Conservation (phyloP, 2,888 invertebrate genomes). For the Watsonalla binaria region DNA sequence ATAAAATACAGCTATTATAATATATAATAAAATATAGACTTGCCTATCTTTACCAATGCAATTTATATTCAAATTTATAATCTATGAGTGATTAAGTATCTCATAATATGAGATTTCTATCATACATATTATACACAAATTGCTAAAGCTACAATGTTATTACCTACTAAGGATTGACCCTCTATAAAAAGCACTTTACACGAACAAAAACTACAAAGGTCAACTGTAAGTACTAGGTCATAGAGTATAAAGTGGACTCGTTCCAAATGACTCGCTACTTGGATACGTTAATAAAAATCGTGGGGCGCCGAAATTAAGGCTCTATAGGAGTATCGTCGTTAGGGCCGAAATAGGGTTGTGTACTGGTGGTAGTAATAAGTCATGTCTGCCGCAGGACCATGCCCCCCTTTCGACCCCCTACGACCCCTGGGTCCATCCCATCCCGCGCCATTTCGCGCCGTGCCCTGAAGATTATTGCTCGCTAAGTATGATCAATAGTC, state of each 20-base stretch:
- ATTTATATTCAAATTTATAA: too few species aligned
- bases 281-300: conserved; percentile 74
- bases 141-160: too few species aligned
- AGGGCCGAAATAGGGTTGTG: conserved; percentile 76
- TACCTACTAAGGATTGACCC: too few species aligned
- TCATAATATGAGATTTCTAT: too few species aligned
- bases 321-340: conserved; percentile 70
- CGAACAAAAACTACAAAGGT: background rate
- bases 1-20: too few species aligned
- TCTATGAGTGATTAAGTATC: too few species aligned
- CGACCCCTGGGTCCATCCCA: conserved; percentile 28
- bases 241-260: conserved; percentile 46
- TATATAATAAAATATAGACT: too few species aligned
- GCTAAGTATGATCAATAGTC: conserved; percentile 72
- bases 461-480: conserved; percentile 59
- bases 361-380: conserved; percentile 75
- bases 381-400: conserved; percentile 75
- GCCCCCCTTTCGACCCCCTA: conserved; percentile 42
- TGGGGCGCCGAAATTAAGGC: conserved; percentile 75
- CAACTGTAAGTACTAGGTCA: conserved; percentile 12
- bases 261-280: conserved; percentile 64
- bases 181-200: too few species aligned
- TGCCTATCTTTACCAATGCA: too few species aligned
- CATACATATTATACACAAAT: too few species aligned
- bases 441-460: conserved; percentile 57